Evolutionary conservation across 2,888 invertebrate genomes (phyloP).

Genomic region (Callosobruchus maculatus): DNA sequence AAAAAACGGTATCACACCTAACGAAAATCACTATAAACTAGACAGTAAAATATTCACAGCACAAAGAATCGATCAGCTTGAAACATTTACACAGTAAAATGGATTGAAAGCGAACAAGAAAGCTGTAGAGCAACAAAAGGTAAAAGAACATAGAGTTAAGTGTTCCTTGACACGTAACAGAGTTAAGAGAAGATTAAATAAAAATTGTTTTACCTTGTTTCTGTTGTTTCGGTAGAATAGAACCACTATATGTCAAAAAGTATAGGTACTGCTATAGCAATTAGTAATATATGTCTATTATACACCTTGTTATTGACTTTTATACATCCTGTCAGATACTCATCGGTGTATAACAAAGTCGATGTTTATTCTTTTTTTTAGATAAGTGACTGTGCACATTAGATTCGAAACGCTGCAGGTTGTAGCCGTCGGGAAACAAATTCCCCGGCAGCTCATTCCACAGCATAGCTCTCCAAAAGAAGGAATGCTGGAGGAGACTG

Average conservation of each 20-base stretch:
- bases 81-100: conserved; percentile 26
- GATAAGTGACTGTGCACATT: too few relatives aligned
- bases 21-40: neutral
- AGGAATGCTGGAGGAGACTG: too few relatives aligned
- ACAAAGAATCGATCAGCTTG: conserved; percentile 28
- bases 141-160: conserved; percentile 11
- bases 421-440: too few relatives aligned
- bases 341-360: too few relatives aligned
- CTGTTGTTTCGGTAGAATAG: neutral
- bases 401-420: too few relatives aligned
- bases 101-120: conserved; percentile 5
- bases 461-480: too few relatives aligned
- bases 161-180: too few relatives aligned
- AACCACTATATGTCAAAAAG: neutral
- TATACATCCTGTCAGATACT: too few relatives aligned
- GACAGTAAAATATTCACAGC: neutral
- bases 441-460: too few relatives aligned
- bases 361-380: too few relatives aligned
- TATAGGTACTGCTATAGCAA: neutral
- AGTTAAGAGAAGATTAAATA: conserved; percentile 8
- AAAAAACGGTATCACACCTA: neutral
- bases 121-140: neutral
- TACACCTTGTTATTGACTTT: too few relatives aligned
- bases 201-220: neutral
- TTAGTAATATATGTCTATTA: too few relatives aligned